Evolutionary conservation across 2,888 invertebrate genomes (phyloP), one percentile per base, ranked within the genome.

Genomic region (Drosophila greeni): DNA sequence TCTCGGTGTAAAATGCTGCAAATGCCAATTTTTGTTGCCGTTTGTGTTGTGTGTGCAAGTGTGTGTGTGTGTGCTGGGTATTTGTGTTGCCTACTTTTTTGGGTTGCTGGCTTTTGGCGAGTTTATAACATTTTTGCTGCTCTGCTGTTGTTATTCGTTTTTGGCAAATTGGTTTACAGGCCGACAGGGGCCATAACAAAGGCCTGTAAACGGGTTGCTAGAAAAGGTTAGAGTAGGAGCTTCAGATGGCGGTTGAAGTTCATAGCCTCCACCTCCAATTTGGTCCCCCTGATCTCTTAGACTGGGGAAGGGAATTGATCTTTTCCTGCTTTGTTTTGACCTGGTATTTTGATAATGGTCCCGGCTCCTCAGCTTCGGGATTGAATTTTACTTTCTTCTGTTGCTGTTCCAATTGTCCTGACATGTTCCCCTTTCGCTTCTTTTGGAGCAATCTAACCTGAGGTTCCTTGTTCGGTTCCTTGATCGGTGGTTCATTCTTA

Each of bases 81-180:
- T 49, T 33, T 64, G 62, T 20, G 42, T 54, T 51, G 31, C 6
- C n/a, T 37, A 53, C 36, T 42, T 24, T 70, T 51, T 8, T 53
- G 42, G 16, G n/a, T n/a, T 20, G 51, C 36, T 53, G 34, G 45
- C 51, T 70, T 51, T 48, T 48, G 42, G 51, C 36, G 54, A 58
- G 49, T 71, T 68, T 47, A 48, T 68, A 56, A 55, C 55, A 53
- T 42, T 55, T 65, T 45, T 20, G 2, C 20, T 20, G 11, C n/a
- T 26, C 39, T 43, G 47, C 33, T 60, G 40, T 52, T 66, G 54
- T 55, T 60, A 51, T 37, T 47, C 18, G 24, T 45, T 66, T 72
- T 57, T 57, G 52, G 66, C 53, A 68, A 71, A 69, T 69, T 72
- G 66, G 69, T 72, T 70, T 72, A 66, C 69, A 66, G 55, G 67